A percentile compares a stretch with the other conserved stretches of the same genome.
phyloP scores from a whole-genome alignment of 1,140 invertebrate genomes.

The Cyclargus thomasi region DNA sequence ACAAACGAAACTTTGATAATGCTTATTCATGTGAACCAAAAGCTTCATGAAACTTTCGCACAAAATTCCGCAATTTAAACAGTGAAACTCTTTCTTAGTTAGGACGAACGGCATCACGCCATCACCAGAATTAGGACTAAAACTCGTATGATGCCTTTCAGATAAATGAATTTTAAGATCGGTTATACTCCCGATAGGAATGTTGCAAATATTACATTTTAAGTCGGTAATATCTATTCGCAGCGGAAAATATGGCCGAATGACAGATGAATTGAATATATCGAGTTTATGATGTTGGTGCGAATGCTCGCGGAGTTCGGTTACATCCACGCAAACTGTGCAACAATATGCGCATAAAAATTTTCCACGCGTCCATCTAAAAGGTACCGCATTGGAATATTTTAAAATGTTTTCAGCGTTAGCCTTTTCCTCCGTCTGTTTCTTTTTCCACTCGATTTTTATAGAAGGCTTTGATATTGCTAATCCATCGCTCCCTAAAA shows the following conservation, averaged over 20 bases:
- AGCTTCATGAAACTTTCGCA: slow-evolving; percentile 48
- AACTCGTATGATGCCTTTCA: slow-evolving; percentile 31
- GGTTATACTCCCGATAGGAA: slow-evolving; percentile 26
- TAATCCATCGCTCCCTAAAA: slow-evolving; percentile 40
- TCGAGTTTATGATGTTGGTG: slow-evolving; percentile 36
- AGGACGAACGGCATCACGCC: slow-evolving; percentile 47
- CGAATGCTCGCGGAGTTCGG: slow-evolving; percentile 38
- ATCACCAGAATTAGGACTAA: slow-evolving; percentile 34
- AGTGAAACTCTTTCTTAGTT: slow-evolving; percentile 41
- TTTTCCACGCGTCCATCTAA: slow-evolving; percentile 47
- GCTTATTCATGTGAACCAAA: slow-evolving; percentile 56
- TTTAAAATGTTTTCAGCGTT: slow-evolving; percentile 48
- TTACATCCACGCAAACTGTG: slow-evolving; percentile 30
- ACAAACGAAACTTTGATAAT: slow-evolving; percentile 75
- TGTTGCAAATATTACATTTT: slow-evolving; percentile 38
- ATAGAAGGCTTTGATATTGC: slow-evolving; percentile 24
- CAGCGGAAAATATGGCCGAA: slow-evolving; percentile 40
- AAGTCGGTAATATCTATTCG: slow-evolving; percentile 49
- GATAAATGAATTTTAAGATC: slow-evolving; percentile 40
- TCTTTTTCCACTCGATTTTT: slow-evolving; percentile 43
- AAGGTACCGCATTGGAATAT: slow-evolving; percentile 47
- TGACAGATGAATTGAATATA: slow-evolving; percentile 35
- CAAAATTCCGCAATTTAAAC: slow-evolving; percentile 48
- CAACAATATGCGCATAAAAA: slow-evolving; percentile 54
- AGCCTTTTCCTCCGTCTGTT: slow-evolving; percentile 39